Conservation (phyloP, 2,797 vertebrate genomes). For the Fistularia tabacaria region DNA sequence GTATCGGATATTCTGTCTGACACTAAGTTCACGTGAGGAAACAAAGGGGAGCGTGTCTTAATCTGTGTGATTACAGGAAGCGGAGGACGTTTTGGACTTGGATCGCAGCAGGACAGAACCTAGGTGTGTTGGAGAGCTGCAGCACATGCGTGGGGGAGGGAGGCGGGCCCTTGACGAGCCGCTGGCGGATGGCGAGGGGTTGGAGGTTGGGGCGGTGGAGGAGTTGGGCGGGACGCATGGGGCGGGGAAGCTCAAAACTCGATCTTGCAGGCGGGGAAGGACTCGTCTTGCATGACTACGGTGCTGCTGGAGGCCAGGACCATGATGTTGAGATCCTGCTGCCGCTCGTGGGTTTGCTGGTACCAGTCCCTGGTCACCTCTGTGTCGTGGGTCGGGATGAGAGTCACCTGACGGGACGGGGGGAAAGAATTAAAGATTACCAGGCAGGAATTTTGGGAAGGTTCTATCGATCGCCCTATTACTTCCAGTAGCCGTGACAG, state of each 20-base stretch:
- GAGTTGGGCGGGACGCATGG: neutral
- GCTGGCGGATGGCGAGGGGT: slow-evolving; percentile 32
- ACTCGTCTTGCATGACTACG: slow-evolving; percentile 99
- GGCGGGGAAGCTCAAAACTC: slow-evolving; percentile 80
- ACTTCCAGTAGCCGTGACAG: no score
- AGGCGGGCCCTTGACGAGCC: slow-evolving; percentile 35
- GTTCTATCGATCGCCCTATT: no score
- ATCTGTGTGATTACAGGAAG: slow-evolving; percentile 42
- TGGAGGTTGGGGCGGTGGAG: neutral
- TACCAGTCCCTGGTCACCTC: slow-evolving; percentile 99
- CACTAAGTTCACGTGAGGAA: no score
- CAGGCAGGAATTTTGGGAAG: neutral
- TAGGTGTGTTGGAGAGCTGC: slow-evolving; percentile 29
- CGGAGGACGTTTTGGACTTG: slow-evolving; percentile 26
- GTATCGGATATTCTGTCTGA: no score
- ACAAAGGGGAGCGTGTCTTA: no score
- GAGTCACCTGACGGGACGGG: slow-evolving; percentile 81
- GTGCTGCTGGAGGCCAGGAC: slow-evolving; percentile 99
- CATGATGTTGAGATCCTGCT: slow-evolving; percentile 97
- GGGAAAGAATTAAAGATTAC: neutral
- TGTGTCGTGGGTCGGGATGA: slow-evolving; percentile 97
- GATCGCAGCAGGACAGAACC: slow-evolving; percentile 44
- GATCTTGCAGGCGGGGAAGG: slow-evolving; percentile 99
- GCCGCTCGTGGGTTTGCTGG: slow-evolving; percentile 96
- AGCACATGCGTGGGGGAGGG: slow-evolving; percentile 36